Percentiles rank a stretch among this genome's conserved stretches.
These are phyloP conservation scores for Sinocyclocheilus anshuiensis DNA, from an alignment of 2,113 vertebrate genomes.

Conservation along the genomic window DNA sequence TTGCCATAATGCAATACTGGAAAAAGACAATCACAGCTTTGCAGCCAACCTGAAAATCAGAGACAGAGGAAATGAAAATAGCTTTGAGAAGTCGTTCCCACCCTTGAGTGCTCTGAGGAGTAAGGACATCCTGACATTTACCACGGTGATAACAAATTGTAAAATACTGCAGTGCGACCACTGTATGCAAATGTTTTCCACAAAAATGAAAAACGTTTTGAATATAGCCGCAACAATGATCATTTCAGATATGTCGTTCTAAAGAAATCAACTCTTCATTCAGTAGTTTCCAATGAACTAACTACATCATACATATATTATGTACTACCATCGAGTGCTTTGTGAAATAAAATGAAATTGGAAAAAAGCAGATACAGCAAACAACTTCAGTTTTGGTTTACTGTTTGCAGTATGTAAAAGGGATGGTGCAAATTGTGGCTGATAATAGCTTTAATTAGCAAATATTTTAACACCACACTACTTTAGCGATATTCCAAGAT, in stretches of 20 bases:
- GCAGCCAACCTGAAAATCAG: slow-evolving; percentile 82
- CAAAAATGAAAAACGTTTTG: too few species aligned
- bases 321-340: not conserved
- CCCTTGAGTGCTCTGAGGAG: not conserved
- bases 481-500: not conserved
- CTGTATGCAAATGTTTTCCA: too few species aligned
- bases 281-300: not conserved
- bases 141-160: not conserved
- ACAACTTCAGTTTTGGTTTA: not conserved
- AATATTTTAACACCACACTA: not conserved
- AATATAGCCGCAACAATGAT: too few species aligned
- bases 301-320: not conserved
- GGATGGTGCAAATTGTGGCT: too few species aligned
- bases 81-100: not conserved
- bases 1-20: slow-evolving; percentile 96
- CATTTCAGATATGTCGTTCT: not conserved
- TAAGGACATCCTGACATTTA: not conserved
- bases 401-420: not conserved
- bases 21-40: slow-evolving; percentile 92
- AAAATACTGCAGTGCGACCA: not conserved
- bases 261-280: not conserved
- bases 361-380: not conserved
- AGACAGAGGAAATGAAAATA: slow-evolving; percentile 39
- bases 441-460: not conserved
- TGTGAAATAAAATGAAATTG: not conserved